These are phyloP conservation scores for Oreohelix idahoensis DNA, from an alignment of 1,140 invertebrate genomes.

Conservation along the genomic window DNA sequence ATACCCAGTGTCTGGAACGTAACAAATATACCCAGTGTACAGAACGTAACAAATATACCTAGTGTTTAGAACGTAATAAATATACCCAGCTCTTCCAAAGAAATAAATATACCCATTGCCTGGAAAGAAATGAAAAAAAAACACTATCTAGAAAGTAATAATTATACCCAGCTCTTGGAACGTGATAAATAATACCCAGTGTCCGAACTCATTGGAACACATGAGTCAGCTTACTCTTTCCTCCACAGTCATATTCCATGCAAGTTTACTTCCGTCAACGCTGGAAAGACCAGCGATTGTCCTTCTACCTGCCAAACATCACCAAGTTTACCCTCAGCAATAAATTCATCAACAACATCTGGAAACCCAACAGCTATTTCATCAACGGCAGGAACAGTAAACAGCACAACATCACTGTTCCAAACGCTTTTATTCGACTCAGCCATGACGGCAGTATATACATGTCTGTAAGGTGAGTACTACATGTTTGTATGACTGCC, in stretches of 20 bases:
- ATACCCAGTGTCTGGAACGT: too few relatives aligned
- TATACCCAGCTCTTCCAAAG: too few relatives aligned
- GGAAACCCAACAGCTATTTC: conserved; percentile 96
- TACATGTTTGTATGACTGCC: not conserved
- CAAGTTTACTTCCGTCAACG: conserved; percentile 92
- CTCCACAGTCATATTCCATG: conserved; percentile 90
- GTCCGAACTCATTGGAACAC: too few relatives aligned
- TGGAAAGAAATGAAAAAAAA: too few relatives aligned
- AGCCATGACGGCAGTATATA: conserved; percentile 88
- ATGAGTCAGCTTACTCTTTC: too few relatives aligned
- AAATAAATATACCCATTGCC: too few relatives aligned
- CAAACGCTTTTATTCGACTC: conserved; percentile 93
- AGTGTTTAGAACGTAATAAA: too few relatives aligned
- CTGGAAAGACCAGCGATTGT: conserved; percentile 77
- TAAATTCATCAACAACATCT: conserved; percentile 80
- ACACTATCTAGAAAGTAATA: too few relatives aligned
- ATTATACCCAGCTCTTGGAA: too few relatives aligned
- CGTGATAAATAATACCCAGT: too few relatives aligned
- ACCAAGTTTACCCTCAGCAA: conserved; percentile 71
- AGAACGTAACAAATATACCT: too few relatives aligned
- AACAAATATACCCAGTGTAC: too few relatives aligned
- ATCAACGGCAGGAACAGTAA: conserved; percentile 94
- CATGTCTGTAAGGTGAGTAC: conserved; percentile 90
- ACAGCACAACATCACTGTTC: conserved; percentile 94
- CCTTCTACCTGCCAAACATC: conserved; percentile 64